These are phyloP conservation scores for Phocides pigmalion DNA, from an alignment of 1,140 invertebrate species.

Conservation along the genomic window DNA sequence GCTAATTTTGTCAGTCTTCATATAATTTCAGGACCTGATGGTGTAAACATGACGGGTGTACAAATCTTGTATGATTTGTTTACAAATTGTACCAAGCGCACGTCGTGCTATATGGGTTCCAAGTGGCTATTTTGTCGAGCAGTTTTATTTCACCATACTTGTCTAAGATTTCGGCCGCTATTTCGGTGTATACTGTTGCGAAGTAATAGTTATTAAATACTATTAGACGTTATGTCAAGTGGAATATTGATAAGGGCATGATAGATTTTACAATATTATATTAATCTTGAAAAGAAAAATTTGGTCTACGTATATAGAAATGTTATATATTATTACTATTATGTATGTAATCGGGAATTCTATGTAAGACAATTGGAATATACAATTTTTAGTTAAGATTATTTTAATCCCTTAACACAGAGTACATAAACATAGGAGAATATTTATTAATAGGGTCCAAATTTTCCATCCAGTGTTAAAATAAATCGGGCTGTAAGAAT, in stretches of 20 bases:
- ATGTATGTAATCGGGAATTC: conserved; percentile 64
- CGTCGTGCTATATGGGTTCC: not conserved
- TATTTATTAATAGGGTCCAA: conserved; percentile 77
- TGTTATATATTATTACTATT: conserved; percentile 59
- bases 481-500: conserved; percentile 44
- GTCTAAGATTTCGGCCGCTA: conserved; percentile 45
- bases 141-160: not conserved
- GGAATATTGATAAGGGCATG: conserved; percentile 58
- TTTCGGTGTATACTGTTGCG: conserved; percentile 49
- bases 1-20: conserved; percentile 20
- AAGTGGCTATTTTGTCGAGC: not conserved
- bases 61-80: conserved; percentile 1
- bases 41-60: conserved; percentile 2
- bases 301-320: conserved; percentile 72
- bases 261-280: conserved; percentile 61
- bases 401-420: conserved; percentile 61
- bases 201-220: conserved; percentile 56
- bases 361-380: conserved; percentile 66
- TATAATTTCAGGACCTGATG: conserved; percentile 36
- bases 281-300: conserved; percentile 58
- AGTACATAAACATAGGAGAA: conserved; percentile 59
- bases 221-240: conserved; percentile 56
- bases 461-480: conserved; percentile 74
- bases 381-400: conserved; percentile 59
- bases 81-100: not conserved